Evolutionary conservation across 2,888 invertebrate species (phyloP).

Genomic region (Tetropium fuscum): DNA sequence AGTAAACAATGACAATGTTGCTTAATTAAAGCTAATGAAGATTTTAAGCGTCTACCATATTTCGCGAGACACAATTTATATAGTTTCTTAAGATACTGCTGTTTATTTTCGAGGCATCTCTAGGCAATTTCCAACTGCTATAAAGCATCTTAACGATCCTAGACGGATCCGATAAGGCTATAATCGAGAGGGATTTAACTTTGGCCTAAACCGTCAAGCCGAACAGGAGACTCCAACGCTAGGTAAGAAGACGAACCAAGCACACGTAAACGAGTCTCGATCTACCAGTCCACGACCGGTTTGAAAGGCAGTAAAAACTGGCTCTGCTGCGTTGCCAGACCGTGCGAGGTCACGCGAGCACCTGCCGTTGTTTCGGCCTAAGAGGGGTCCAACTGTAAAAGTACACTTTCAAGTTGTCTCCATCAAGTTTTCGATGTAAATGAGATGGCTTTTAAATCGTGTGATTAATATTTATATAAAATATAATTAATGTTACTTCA

Average conservation of each 20-base stretch:
- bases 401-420: conserved; percentile 24
- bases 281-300: conserved; percentile 45
- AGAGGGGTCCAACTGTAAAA: conserved; percentile 12
- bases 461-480: conserved; percentile 16
- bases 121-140: conserved; percentile 14
- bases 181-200: conserved; percentile 31
- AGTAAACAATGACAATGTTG: no score
- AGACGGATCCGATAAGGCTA: conserved; percentile 31
- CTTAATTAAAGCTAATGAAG: neutral
- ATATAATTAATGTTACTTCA: neutral
- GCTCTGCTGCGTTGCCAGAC: conserved; percentile 44
- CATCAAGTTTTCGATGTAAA: conserved; percentile 31
- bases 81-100: conserved; percentile 25
- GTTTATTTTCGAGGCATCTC: conserved; percentile 23
- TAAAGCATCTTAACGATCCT: conserved; percentile 36
- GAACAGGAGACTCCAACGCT: conserved; percentile 30
- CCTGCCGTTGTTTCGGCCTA: conserved; percentile 42
- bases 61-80: neutral
- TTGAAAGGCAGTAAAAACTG: conserved; percentile 46
- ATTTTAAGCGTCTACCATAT: neutral
- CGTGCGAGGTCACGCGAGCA: conserved; percentile 46
- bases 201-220: conserved; percentile 20
- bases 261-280: conserved; percentile 34
- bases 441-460: conserved; percentile 35
- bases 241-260: conserved; percentile 31